These are phyloP conservation scores for Capreolus pygargus DNA, from an alignment of 2,113 vertebrate genomes.

Conservation along the genomic window DNA sequence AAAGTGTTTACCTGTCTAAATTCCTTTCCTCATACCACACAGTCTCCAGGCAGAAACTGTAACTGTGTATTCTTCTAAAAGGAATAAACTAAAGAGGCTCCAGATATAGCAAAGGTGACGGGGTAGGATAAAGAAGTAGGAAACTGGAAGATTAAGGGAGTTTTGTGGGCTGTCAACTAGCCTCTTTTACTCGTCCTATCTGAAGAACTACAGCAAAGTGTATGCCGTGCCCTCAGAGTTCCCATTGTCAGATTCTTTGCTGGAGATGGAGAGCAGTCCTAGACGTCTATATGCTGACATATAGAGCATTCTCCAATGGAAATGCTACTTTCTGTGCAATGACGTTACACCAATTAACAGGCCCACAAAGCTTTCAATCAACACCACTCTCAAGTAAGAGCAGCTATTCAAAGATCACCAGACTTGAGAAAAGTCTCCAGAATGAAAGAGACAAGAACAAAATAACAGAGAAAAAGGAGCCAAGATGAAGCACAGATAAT, in stretches of 20 bases:
- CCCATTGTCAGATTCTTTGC: neutral
- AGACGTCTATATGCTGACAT: neutral
- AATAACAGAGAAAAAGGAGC: neutral
- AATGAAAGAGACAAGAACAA: constrained; percentile 25
- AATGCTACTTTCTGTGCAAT: neutral
- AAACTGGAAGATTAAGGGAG: neutral
- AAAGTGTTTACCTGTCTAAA: neutral
- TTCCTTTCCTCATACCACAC: neutral
- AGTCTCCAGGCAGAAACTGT: neutral
- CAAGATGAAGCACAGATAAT: neutral
- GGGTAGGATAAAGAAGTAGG: neutral
- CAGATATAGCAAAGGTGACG: neutral
- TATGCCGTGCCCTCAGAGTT: neutral
- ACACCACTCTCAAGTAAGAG: neutral
- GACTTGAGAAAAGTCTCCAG: neutral
- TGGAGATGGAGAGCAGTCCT: neutral
- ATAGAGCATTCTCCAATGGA: neutral
- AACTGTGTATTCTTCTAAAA: neutral
- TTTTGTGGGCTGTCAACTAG: neutral
- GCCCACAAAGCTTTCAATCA: neutral
- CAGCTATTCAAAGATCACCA: neutral
- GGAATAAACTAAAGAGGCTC: neutral
- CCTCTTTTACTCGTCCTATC: neutral
- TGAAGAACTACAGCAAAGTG: neutral
- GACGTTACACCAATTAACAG: neutral